Evolutionary conservation across 2,113 vertebrate genomes (phyloP), one percentile per base, ranked within the genome.

Genomic region (Archocentrus centrarchus): DNA sequence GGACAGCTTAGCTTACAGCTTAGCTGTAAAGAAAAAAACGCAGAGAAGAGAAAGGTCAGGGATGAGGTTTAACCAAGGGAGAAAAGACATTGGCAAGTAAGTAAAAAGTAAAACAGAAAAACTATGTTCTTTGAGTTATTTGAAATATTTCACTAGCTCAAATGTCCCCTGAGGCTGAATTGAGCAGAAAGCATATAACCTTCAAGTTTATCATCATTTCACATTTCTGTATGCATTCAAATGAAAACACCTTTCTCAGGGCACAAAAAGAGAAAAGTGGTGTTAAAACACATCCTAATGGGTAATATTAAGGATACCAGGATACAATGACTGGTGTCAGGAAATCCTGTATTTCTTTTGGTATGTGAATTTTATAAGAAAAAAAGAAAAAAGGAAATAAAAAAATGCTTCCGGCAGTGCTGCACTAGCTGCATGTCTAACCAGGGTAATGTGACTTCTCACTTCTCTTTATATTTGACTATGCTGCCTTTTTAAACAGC

Each of bases 21-120:
- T 73, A 81, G 70, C 22, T 32, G 73, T 18, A 24, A 35, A 76
- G 68, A 32, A 30, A 62, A 60, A 61, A 75, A 61, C 58, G 35
- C 4, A 73, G 14, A 76, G 27, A 37, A 47, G 27, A 66, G 24
- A 89, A 88, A 88, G 86, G 87, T 86, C 85, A 86, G 60, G 70
- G 91, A 80, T 79, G 60, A 81, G 73, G 55, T 80, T 90, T 66
- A 87, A 85, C 75, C 17, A 60, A 76, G 20, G 66, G 82, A 84
- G 78, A 53, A 87, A 81, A 81, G 47, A 89, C 53, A 60, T 2
- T 5, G 50, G 60, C 59, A 57, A 80, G 58, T 66, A 35, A 61
- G 35, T 62, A 47, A 80, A 73, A 84, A 88, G 62, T 79, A 22
- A 77, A 86, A 88, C 18, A 75, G 39, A 84, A 83, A 86, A 80